phyloP scores from a whole-genome alignment of 2,888 invertebrate species.

The Thymelicus lineola region DNA sequence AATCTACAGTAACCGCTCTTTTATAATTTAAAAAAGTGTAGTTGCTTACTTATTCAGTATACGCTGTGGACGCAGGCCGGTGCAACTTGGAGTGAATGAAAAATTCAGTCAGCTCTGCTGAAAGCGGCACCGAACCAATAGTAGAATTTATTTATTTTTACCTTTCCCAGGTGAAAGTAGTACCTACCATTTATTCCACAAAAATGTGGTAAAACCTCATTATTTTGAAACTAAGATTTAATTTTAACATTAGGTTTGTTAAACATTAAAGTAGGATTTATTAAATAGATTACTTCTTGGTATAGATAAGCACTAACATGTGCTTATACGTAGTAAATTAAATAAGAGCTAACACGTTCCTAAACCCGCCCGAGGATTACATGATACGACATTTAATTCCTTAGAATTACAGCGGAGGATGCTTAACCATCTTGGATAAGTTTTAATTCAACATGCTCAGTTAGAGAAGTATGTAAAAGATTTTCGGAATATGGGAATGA shows the following conservation, averaged over 20 bases:
- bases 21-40: slow-evolving; percentile 8
- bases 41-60: slow-evolving; percentile 16
- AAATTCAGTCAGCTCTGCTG: slow-evolving; percentile 17
- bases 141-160: slow-evolving; percentile 16
- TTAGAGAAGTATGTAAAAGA: too few relatives aligned
- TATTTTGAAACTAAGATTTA: neutral
- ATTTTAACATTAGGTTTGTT: neutral
- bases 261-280: too few relatives aligned
- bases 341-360: too few relatives aligned
- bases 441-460: too few relatives aligned
- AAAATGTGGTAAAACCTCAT: neutral
- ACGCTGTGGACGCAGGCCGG: slow-evolving; percentile 5
- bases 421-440: too few relatives aligned
- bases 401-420: too few relatives aligned
- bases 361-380: too few relatives aligned
- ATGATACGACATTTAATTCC: too few relatives aligned
- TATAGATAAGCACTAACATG: too few relatives aligned
- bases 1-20: neutral
- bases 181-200: neutral
- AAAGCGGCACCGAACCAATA: slow-evolving; percentile 7
- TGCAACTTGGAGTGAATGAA: slow-evolving; percentile 20
- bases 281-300: too few relatives aligned
- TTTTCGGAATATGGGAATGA: too few relatives aligned
- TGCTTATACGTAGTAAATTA: too few relatives aligned
- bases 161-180: neutral